These are phyloP conservation scores for Mimumesa dahlbomi DNA, from an alignment of 2,888 invertebrate species.

Conservation along the genomic window DNA sequence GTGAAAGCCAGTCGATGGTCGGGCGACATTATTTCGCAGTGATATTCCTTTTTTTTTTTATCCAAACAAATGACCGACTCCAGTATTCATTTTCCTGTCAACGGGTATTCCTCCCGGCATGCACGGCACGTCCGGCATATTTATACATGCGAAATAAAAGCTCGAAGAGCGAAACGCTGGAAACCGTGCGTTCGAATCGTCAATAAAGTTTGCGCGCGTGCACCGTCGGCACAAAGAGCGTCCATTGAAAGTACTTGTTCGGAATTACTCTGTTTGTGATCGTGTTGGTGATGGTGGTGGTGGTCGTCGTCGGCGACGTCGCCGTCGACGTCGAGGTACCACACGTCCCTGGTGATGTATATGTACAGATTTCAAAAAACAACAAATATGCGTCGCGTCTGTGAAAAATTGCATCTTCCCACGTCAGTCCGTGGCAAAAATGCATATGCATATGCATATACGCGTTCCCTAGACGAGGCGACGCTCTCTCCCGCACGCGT, in stretches of 20 bases:
- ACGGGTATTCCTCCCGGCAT: no score
- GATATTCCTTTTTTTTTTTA: no score
- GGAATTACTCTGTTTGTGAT: constrained; percentile 13
- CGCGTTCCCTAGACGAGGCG: background rate
- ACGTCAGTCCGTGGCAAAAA: constrained; percentile 1
- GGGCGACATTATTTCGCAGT: no score
- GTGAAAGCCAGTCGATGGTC: no score
- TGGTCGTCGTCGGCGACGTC: background rate
- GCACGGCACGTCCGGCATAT: no score
- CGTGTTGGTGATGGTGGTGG: background rate
- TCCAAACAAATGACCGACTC: no score
- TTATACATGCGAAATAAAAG: no score
- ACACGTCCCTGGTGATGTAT: no score
- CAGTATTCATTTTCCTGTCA: no score
- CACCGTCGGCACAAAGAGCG: background rate
- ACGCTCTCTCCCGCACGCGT: constrained; percentile 18
- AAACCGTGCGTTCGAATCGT: background rate
- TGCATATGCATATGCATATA: constrained; percentile 50
- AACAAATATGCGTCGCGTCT: constrained; percentile 21
- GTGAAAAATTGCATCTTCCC: constrained; percentile 30
- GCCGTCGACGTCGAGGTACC: background rate
- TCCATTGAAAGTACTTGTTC: constrained; percentile 17
- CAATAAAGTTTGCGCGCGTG: constrained; percentile 13
- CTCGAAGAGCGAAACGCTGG: background rate
- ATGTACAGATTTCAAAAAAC: no score